Percentiles rank a stretch among this genome's conserved stretches.
These are phyloP conservation scores for Leptobrachium leishanense DNA, from an alignment of 2,113 vertebrate genomes.

Conservation along the genomic window DNA sequence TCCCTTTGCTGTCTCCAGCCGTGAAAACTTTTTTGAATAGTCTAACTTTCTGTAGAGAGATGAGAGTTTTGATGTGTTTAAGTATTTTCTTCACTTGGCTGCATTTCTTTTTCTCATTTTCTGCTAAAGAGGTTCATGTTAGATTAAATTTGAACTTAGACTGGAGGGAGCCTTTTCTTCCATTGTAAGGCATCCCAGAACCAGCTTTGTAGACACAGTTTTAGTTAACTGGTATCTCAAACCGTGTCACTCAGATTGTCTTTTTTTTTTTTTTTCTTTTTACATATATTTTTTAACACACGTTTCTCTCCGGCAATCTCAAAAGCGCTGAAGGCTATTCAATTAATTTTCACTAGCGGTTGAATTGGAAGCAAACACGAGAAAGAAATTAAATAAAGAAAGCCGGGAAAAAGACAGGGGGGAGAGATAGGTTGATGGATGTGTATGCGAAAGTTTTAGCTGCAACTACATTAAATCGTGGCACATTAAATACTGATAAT, in stretches of 20 bases:
- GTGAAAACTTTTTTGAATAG: too few relatives aligned
- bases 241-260: slow-evolving; percentile 59
- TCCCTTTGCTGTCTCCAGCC: too few relatives aligned
- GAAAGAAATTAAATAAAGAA: slow-evolving; percentile 45
- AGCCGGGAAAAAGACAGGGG: neutral
- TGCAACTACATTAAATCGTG: slow-evolving; percentile 40
- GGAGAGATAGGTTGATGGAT: slow-evolving; percentile 43
- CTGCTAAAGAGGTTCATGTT: slow-evolving; percentile 59
- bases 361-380: slow-evolving; percentile 47
- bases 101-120: slow-evolving; percentile 63
- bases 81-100: slow-evolving; percentile 57
- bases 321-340: slow-evolving; percentile 56
- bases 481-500: slow-evolving; percentile 43
- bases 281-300: slow-evolving; percentile 9
- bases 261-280: slow-evolving; percentile 52
- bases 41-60: neutral
- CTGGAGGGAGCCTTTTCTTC: slow-evolving; percentile 63
- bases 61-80: slow-evolving; percentile 48
- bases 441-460: slow-evolving; percentile 40
- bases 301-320: slow-evolving; percentile 51
- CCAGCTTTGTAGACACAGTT: slow-evolving; percentile 60
- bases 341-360: slow-evolving; percentile 56
- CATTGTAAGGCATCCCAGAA: slow-evolving; percentile 61
- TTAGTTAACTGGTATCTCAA: slow-evolving; percentile 64
- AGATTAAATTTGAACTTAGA: slow-evolving; percentile 64